phyloP scores from a whole-genome alignment of 1,140 invertebrate species.

The Megathymus violae region DNA sequence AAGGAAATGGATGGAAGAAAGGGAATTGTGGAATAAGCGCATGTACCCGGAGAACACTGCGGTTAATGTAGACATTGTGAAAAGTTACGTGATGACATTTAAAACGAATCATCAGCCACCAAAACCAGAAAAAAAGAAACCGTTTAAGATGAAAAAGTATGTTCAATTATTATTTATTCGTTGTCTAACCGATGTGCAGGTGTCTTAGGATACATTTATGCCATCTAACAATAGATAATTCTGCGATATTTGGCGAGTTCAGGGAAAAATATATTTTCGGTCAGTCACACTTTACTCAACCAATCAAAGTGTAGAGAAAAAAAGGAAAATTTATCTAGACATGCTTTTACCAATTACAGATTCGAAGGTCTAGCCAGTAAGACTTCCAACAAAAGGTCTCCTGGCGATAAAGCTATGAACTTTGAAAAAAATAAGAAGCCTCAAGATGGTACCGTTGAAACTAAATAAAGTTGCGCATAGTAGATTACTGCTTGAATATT shows the following conservation, averaged over 20 bases:
- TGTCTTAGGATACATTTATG: no score
- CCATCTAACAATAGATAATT: no score
- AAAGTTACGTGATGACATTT: constrained; percentile 74
- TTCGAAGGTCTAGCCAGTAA: constrained; percentile 61
- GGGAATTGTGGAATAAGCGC: constrained; percentile 73
- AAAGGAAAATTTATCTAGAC: no score
- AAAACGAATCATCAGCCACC: constrained; percentile 65
- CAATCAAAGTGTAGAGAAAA: no score
- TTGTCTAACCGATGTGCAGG: no score
- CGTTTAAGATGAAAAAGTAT: constrained; percentile 79
- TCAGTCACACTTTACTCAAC: no score
- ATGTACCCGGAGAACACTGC: constrained; percentile 74
- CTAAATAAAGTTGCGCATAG: constrained; percentile 8
- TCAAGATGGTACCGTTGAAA: constrained; percentile 17
- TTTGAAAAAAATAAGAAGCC: constrained; percentile 43
- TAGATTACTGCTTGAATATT: no score
- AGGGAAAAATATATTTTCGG: no score
- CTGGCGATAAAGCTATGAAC: constrained; percentile 62
- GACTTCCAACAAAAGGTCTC: constrained; percentile 50
- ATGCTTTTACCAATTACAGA: no score
- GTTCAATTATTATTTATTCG: constrained; percentile 1
- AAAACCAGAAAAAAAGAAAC: constrained; percentile 70
- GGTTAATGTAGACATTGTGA: constrained; percentile 74
- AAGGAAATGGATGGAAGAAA: constrained; percentile 77
- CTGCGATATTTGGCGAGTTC: no score